These are phyloP conservation scores for Lathamus discolor DNA, from an alignment of 2,113 vertebrate genomes.

Conservation along the genomic window DNA sequence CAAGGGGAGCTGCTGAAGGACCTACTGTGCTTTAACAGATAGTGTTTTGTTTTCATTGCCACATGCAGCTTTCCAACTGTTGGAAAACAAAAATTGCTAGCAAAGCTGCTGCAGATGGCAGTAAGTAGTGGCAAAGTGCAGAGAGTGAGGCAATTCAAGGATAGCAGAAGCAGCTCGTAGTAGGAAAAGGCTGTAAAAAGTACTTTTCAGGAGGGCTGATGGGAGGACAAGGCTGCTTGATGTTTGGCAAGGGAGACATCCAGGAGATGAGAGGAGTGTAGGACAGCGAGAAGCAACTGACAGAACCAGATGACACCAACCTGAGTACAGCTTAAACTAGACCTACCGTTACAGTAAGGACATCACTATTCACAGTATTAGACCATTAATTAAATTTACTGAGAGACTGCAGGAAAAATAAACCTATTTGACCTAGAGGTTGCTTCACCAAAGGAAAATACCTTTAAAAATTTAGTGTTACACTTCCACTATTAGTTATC, in stretches of 20 bases:
- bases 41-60: not conserved
- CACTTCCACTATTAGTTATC: not conserved
- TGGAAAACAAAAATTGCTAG: not conserved
- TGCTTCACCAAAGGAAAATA: not conserved
- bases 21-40: not conserved
- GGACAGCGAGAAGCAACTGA: not conserved
- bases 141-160: not conserved
- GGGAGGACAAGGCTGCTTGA: not conserved
- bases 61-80: not conserved
- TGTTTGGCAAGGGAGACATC: not conserved
- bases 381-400: not conserved
- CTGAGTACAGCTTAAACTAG: not conserved
- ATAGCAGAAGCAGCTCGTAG: not conserved
- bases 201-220: not conserved
- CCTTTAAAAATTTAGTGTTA: not conserved
- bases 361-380: not conserved
- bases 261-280: not conserved
- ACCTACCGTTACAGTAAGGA: not conserved
- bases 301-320: not conserved
- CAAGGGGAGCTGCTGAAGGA: not conserved
- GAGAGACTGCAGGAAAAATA: not conserved
- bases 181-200: not conserved
- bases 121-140: not conserved
- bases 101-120: not conserved
- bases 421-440: not conserved